Evolutionary conservation across 2,113 vertebrate genomes (phyloP), one percentile per base, ranked within the genome.

Genomic region (Arothron firmamentum): DNA sequence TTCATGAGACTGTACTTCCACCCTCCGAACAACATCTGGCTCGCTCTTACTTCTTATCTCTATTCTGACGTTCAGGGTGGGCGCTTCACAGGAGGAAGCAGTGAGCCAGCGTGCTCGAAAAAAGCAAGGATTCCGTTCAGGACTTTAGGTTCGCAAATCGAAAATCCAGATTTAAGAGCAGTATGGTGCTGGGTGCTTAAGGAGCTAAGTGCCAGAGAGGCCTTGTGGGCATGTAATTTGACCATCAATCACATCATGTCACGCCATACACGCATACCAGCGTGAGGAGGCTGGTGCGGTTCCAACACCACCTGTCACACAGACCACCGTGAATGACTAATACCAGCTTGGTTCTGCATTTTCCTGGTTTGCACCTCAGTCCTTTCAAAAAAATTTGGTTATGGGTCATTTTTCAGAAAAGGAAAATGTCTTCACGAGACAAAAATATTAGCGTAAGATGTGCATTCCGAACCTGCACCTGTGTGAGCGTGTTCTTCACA

Each of bases 331-430:
- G 25, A 51, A 65, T 62, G 63, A 62, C 59, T 19, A 49, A 74
- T 68, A 61, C 79, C 21, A 17, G n/a, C 67, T 79, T 74, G 75
- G 66, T 81, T 85, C 72, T 70, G 78, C 74, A 69, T 83, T 85
- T 81, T 76, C 19, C 34, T 38, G 11, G 34, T 38, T 38, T 38
- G 34, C 34, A 12, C 34, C 34, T 38, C 10, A 38, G 34, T 38
- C 34, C 10, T 34, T 34, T 38, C 52, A 43, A 53, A 9, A 43
- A 59, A 52, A 72, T 81, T 81, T 79, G 65, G 75, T 64, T 72
- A 43, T 0, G 25, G 48, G 17, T 69, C 51, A 18, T 67, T 76
- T 76, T 77, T 72, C 67, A 53, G 43, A 59, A 45, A 20, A 59
- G 45, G 15, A n/a, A 65, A 47, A 57, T 42, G 41, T 55, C 51